These are phyloP conservation scores for Trichopoda pennipes DNA, from an alignment of 2,888 invertebrate genomes.

Conservation along the genomic window DNA sequence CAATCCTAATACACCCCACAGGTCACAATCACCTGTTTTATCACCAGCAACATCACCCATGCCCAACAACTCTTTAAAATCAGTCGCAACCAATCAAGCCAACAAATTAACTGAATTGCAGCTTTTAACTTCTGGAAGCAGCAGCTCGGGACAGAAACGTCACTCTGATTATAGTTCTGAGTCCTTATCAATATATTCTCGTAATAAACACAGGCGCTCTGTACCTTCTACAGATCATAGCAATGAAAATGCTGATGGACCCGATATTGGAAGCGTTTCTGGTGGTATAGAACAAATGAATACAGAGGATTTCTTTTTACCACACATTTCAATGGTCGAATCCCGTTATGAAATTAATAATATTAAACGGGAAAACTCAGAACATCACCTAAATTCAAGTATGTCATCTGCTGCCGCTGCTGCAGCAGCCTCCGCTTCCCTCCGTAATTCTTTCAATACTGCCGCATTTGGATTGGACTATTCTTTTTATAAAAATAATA, in stretches of 20 bases:
- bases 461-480: conserved; percentile 78
- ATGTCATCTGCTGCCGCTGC: conserved; percentile 52
- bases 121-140: conserved; percentile 30
- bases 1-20: conserved; percentile 71
- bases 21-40: conserved; percentile 71
- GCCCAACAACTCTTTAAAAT: conserved; percentile 53
- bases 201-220: conserved; percentile 77
- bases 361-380: conserved; percentile 78
- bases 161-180: conserved; percentile 77
- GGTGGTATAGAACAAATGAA: conserved; percentile 78
- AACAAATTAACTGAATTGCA: conserved; percentile 47
- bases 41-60: conserved; percentile 70
- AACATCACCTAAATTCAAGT: conserved; percentile 71
- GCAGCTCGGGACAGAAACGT: conserved; percentile 73
- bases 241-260: conserved; percentile 72
- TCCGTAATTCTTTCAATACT: conserved; percentile 75
- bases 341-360: conserved; percentile 78
- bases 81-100: conserved; percentile 12
- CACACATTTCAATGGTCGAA: conserved; percentile 80
- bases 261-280: conserved; percentile 75
- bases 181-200: conserved; percentile 78
- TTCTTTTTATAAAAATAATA: conserved; percentile 76
- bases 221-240: conserved; percentile 70
- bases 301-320: conserved; percentile 79
- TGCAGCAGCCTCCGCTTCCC: conserved; percentile 70